Conservation (phyloP, 30 jellyfish, hydroid and myxozoan genomes). For the Pelagia noctiluca region DNA sequence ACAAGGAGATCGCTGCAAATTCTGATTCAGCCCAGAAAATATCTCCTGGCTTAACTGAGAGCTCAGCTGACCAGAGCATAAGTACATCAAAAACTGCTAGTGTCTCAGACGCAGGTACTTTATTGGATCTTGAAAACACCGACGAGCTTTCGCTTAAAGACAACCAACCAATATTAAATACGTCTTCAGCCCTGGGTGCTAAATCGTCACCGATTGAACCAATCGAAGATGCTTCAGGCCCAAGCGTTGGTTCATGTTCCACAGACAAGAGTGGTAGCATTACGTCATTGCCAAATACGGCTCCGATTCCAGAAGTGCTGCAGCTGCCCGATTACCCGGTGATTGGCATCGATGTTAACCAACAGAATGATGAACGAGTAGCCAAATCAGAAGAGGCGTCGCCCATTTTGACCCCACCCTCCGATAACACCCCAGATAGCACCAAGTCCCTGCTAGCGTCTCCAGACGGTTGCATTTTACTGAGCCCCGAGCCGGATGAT, state of each 20-base stretch:
- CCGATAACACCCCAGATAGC: neutral
- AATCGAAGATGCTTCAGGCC: too few relatives aligned
- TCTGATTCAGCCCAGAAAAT: neutral
- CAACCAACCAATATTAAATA: neutral
- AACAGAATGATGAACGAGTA: too few relatives aligned
- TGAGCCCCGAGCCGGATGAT: constrained; percentile 12
- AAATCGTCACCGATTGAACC: neutral
- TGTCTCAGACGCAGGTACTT: neutral
- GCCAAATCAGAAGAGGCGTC: neutral
- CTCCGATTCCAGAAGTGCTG: too few relatives aligned
- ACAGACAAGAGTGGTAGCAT: too few relatives aligned
- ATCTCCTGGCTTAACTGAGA: neutral
- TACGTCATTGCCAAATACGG: too few relatives aligned
- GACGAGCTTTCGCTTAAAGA: neutral
- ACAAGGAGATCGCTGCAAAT: neutral
- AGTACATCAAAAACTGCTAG: neutral
- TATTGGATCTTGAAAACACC: neutral
- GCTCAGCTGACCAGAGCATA: neutral
- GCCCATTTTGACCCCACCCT: neutral
- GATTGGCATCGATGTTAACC: too few relatives aligned
- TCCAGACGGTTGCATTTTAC: neutral
- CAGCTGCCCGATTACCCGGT: too few relatives aligned
- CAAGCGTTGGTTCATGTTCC: too few relatives aligned
- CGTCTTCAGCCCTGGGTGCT: neutral
- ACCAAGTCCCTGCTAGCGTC: constrained; percentile 5